Evolutionary conservation across 2,888 invertebrate species (phyloP), one percentile per base, ranked within the genome.

Genomic region (Aphidoletes aphidimyza): DNA sequence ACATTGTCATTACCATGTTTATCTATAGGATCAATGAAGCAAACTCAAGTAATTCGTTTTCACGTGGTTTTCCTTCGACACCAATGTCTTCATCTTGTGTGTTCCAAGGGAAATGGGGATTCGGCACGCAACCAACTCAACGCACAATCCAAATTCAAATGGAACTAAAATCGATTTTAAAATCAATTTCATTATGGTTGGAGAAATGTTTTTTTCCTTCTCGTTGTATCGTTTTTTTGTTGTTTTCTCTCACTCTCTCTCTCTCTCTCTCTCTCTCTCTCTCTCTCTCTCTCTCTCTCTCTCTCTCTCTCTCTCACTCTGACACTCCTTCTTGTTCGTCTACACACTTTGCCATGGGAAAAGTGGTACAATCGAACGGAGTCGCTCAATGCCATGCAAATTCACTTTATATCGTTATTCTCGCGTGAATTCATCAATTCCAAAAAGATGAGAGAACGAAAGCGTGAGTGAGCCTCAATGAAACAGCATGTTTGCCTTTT

Each of bases 361-460:
- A n/a, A n/a, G n/a, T n/a, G n/a, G n/a, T n/a, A 42, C 42, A 14
- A 42, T 14, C 42, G 42, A 42, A 42, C 8, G 42, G 14, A 42
- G 54, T 26, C n/a, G 3, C 54, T n/a, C 22, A 54, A 54, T 54
- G 54, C 22, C 22, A 54, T 54, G 54, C 54, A 54, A n/a, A 54
- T 54, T 54, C 22, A 26, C 22, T 22, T 22, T 22, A 30, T 8
- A 14, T 69, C 69, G 34, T 34, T 30, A 69, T 69, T 69, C 69
- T 30, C 11, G n/a, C 69, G 30, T 69, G 34, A 69, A 69, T 34
- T 69, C 30, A 69, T 30, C 69, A 69, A 69, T 69, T 69, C 34
- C 2, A 14, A 3, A 6, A 54, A n/a, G n/a, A n/a, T n/a, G n/a
- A n/a, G n/a, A n/a, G n/a, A n/a, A n/a, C n/a, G n/a, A n/a, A n/a